Percentiles rank a stretch among this genome's conserved stretches.
phyloP scores from a whole-genome alignment of 2,888 invertebrate species.

The Seladonia tumulorum region DNA sequence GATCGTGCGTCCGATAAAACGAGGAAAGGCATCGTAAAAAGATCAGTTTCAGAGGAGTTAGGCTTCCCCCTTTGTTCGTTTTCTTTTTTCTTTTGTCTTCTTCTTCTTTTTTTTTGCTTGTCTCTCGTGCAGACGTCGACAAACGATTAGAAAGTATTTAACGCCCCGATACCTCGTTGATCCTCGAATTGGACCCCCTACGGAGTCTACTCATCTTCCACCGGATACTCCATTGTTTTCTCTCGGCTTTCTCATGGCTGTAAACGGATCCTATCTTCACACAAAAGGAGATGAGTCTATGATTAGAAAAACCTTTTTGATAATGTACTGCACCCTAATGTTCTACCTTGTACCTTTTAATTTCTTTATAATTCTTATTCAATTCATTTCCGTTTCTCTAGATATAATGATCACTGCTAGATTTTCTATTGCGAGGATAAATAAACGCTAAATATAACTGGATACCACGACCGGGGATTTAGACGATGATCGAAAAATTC shows the following conservation, averaged over 20 bases:
- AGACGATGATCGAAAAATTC: neutral
- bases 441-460: neutral
- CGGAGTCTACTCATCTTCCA: constrained; percentile 51
- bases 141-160: constrained; percentile 74
- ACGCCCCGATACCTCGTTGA: constrained; percentile 48
- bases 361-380: neutral
- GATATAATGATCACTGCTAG: neutral
- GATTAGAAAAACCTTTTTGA: neutral
- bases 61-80: constrained; percentile 38
- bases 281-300: constrained; percentile 36
- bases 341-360: neutral
- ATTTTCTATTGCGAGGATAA: neutral
- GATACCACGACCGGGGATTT: neutral
- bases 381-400: neutral
- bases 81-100: neutral
- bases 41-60: constrained; percentile 64
- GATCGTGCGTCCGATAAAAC: constrained; percentile 61
- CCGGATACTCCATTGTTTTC: constrained; percentile 68
- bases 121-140: constrained; percentile 24
- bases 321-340: neutral
- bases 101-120: too few relatives aligned
- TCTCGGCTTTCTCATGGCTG: constrained; percentile 42
- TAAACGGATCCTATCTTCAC: constrained; percentile 15
- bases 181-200: constrained; percentile 62
- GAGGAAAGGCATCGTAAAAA: constrained; percentile 45